Percentiles rank a stretch among this genome's conserved stretches.
Evolutionary conservation across 1,140 invertebrate genomes (phyloP).

Genomic region (Mycetomoellerius zeteki): DNA sequence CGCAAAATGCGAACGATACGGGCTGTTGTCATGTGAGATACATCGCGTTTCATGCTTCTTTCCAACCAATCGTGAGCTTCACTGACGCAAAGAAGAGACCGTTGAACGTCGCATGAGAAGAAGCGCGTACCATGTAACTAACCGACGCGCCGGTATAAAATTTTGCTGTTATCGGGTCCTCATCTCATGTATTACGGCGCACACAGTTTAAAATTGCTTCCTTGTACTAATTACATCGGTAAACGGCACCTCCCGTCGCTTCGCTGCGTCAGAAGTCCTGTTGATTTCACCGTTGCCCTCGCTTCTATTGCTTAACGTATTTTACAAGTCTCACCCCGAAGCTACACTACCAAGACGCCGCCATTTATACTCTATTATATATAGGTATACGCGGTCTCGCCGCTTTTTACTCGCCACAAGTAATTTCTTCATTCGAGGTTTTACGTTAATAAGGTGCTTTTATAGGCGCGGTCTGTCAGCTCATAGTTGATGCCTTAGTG

Average conservation of each 20-base stretch:
- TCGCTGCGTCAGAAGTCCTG: constrained; percentile 22
- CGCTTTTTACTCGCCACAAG: constrained; percentile 24
- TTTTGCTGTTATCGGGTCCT: background rate
- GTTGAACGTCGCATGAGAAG: background rate
- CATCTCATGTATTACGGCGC: background rate
- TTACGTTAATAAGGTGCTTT: constrained; percentile 48
- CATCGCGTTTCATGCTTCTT: constrained; percentile 9
- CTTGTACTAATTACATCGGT: constrained; percentile 30
- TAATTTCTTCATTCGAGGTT: constrained; percentile 56
- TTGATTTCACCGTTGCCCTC: constrained; percentile 9
- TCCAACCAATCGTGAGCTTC: background rate
- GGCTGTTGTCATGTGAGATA: background rate
- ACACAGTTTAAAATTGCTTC: constrained; percentile 17
- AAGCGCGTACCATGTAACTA: background rate
- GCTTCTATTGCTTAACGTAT: constrained; percentile 45
- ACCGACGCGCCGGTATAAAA: background rate
- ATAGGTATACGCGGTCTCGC: constrained; percentile 2
- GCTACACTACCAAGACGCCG: constrained; percentile 9
- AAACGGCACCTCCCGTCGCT: constrained; percentile 15
- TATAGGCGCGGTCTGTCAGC: constrained; percentile 4
- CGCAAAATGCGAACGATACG: constrained; percentile 16
- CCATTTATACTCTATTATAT: constrained; percentile 31
- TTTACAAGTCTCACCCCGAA: constrained; percentile 27
- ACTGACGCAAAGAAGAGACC: background rate
- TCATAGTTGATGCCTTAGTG: background rate